A percentile compares a stretch with the other conserved stretches of the same genome.
These are phyloP conservation scores for Semotilus atromaculatus DNA, from an alignment of 2,797 vertebrate species.

Conservation along the genomic window DNA sequence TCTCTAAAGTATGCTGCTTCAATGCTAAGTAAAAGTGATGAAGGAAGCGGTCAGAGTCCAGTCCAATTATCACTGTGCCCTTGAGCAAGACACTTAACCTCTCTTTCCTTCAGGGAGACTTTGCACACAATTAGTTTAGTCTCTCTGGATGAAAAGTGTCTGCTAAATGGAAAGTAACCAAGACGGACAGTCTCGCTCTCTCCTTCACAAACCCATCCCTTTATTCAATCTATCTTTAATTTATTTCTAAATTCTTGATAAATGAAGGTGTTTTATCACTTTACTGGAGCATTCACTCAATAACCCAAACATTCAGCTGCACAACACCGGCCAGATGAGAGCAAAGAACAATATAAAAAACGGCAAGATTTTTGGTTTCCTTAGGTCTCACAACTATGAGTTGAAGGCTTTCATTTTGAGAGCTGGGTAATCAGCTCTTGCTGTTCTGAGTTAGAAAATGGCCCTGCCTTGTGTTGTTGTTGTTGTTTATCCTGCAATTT, in stretches of 20 bases:
- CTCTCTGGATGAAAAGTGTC: constrained; percentile 28
- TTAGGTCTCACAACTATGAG: not conserved
- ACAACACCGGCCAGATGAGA: not conserved
- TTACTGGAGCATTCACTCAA: constrained; percentile 25
- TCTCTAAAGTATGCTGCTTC: constrained; percentile 4
- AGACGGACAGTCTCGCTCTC: constrained; percentile 1
- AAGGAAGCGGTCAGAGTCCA: constrained; percentile 16
- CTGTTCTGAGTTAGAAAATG: not conserved
- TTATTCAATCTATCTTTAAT: constrained; percentile 41
- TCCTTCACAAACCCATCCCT: constrained; percentile 27
- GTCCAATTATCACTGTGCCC: constrained; percentile 41
- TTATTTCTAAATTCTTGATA: constrained; percentile 38
- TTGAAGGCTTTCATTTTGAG: constrained; percentile 2
- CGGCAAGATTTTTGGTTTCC: not conserved
- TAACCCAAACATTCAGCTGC: not conserved
- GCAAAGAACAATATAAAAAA: constrained; percentile 11
- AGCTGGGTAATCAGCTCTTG: not conserved
- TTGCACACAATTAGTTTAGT: constrained; percentile 31
- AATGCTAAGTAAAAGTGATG: constrained; percentile 17
- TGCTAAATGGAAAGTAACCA: constrained; percentile 38
- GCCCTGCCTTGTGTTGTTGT: not conserved
- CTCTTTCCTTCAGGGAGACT: constrained; percentile 12
- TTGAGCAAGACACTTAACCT: constrained; percentile 40
- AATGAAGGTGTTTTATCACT: constrained; percentile 24
- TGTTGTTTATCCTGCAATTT: not conserved